Base-by-base conservation (phyloP, 2,113 vertebrate species). In the Lathamus discolor region DNA sequence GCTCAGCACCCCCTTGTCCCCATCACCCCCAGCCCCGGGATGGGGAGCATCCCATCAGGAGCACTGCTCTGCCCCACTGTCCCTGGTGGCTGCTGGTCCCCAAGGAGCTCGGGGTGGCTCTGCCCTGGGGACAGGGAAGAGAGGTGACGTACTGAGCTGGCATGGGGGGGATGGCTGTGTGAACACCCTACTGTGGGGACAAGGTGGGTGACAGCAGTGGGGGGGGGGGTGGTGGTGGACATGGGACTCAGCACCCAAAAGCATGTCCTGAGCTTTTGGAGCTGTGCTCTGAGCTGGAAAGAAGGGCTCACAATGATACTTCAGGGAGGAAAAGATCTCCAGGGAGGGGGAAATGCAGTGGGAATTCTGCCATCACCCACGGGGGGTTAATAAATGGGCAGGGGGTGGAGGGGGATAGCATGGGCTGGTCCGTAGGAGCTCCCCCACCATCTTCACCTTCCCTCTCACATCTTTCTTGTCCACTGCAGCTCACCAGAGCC, bases 161-260 rank as follows among this genome's bases (percentile, higher is more conserved):
- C 46, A 46, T 2, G 0, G 0, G 0, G 9, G 54, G 44, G 8
- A 27, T 2, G 3, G 83, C 67, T 29, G 67, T 2, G 17, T 1
- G 1, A 44, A 1, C 6, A 11, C 1, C 20, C 44, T 44, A 43
- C 1, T 0, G 2, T 0, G 2, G 48, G 27, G 46, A 59, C 64
- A 44, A 13, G 16, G 77, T 3, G 11, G 37, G 51, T 35, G 33
- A 94, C 90, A 86, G 64, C 64, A 39, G 48, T 0, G 8, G 16
- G 17, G 22, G 7, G 44, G 44, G 18, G 7, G 41, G 6, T 14
- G 24, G 52, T 22, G 64, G 41, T 2, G 1, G 31, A 31, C 22
- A 10, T 0, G 7, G 41, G 46, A 39, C 48, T 10, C 2, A 2
- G 68, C 49, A 57, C 23, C 7, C 55, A 66, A 0, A 2, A 43